A percentile compares a stretch with the other conserved stretches of the same genome.
Conservation (phyloP, 1,140 invertebrate species). For the Aporrectodea caliginosa region DNA sequence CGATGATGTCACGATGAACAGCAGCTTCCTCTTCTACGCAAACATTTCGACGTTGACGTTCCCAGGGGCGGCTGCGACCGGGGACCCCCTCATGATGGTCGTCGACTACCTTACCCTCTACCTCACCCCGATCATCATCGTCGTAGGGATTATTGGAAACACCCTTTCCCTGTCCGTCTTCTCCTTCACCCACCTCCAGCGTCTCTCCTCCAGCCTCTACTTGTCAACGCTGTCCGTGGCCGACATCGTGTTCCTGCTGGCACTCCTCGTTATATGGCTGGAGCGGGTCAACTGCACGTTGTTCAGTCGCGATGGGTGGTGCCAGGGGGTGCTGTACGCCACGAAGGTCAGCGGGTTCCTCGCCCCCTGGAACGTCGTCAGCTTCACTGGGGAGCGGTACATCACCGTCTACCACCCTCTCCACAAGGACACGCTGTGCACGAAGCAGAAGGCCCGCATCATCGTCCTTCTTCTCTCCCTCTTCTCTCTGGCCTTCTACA, state of each 20-base stretch:
- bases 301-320: conserved; percentile 18
- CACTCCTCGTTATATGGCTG: conserved; percentile 26
- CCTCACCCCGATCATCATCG: conserved; percentile 29
- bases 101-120: conserved; percentile 15
- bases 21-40: neutral
- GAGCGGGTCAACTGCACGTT: neutral
- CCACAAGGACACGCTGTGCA: conserved; percentile 25
- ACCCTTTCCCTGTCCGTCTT: conserved; percentile 29
- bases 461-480: neutral
- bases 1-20: neutral
- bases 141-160: conserved; percentile 28
- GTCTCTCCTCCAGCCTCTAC: conserved; percentile 26
- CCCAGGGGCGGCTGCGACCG: neutral
- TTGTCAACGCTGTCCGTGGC: conserved; percentile 24
- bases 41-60: neutral
- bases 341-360: conserved; percentile 22
- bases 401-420: conserved; percentile 25
- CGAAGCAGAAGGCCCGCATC: conserved; percentile 11
- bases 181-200: conserved; percentile 22
- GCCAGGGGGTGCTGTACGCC: conserved; percentile 20
- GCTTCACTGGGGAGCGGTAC: conserved; percentile 30
- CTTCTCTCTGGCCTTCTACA: conserved; percentile 20
- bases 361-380: conserved; percentile 28
- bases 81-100: neutral
- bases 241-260: conserved; percentile 25